Conservation (phyloP, 2,797 vertebrate genomes). For the Fratercula arctica region DNA sequence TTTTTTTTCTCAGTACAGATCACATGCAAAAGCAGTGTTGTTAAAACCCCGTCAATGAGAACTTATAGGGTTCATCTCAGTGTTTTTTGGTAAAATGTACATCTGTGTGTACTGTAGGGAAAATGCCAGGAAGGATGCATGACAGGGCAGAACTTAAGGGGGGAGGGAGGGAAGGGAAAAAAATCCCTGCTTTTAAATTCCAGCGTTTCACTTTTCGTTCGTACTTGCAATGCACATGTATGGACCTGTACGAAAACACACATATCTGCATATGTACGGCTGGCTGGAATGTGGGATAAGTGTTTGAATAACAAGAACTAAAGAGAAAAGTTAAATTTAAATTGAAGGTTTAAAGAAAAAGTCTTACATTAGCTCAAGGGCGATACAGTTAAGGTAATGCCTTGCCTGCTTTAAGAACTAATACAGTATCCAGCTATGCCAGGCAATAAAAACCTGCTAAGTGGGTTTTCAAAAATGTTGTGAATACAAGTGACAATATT, state of each 20-base stretch:
- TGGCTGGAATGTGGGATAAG: neutral
- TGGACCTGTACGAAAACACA: neutral
- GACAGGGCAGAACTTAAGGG: neutral
- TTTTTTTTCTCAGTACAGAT: neutral
- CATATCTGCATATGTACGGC: neutral
- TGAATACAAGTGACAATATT: slow-evolving; percentile 46
- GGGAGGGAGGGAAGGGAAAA: accelerated
- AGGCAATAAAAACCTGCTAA: slow-evolving; percentile 24
- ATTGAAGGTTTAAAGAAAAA: neutral
- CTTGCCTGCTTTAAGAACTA: neutral
- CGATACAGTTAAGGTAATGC: neutral
- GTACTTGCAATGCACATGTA: neutral
- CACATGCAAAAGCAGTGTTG: neutral
- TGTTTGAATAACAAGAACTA: neutral
- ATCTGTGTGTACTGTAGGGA: neutral
- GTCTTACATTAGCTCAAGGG: neutral
- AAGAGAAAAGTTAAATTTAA: slow-evolving; percentile 6
- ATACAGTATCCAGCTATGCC: neutral
- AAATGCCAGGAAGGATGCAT: neutral
- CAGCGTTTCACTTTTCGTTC: neutral
- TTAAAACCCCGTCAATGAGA: neutral
- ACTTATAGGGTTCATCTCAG: neutral
- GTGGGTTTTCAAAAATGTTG: slow-evolving; percentile 42
- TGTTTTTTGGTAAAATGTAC: neutral
- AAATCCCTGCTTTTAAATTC: neutral